phyloP scores from a whole-genome alignment of 2,888 invertebrate species.

The Druceiella hillmani region DNA sequence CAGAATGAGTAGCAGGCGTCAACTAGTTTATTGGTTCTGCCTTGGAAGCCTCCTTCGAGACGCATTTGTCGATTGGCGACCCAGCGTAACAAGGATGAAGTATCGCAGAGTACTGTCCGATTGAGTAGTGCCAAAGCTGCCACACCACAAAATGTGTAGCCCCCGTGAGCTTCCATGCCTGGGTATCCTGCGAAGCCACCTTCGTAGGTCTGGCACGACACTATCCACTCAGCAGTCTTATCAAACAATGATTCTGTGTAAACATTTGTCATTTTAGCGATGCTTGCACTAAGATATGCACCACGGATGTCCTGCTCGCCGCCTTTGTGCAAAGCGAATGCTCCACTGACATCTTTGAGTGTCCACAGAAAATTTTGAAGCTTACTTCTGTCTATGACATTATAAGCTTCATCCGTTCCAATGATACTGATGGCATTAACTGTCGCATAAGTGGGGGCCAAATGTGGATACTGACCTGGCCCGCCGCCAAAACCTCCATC shows the following conservation, averaged over 20 bases:
- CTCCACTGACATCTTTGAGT: slow-evolving; percentile 78
- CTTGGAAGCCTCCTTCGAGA: slow-evolving; percentile 95
- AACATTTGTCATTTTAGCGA: slow-evolving; percentile 81
- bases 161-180: slow-evolving; percentile 97
- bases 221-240: slow-evolving; percentile 88
- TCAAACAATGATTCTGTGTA: slow-evolving; percentile 73
- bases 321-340: slow-evolving; percentile 84
- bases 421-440: slow-evolving; percentile 89
- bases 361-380: slow-evolving; percentile 74
- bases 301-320: slow-evolving; percentile 95
- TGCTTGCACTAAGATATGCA: slow-evolving; percentile 92
- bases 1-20: slow-evolving; percentile 99
- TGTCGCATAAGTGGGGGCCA: slow-evolving; percentile 97
- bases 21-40: slow-evolving; percentile 95
- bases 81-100: slow-evolving; percentile 79
- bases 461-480: slow-evolving; percentile 85
- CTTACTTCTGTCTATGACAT: slow-evolving; percentile 74
- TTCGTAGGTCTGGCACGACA: slow-evolving; percentile 96
- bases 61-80: slow-evolving; percentile 86
- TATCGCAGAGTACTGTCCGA: slow-evolving; percentile 67
- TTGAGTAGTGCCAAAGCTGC: slow-evolving; percentile 83
- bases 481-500: slow-evolving; percentile 93
- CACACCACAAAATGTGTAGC: slow-evolving; percentile 97
- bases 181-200: slow-evolving; percentile 91
- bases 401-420: slow-evolving; percentile 80